Conservation (phyloP, 1,140 invertebrate species). For the Rhopalosiphum maidis region DNA sequence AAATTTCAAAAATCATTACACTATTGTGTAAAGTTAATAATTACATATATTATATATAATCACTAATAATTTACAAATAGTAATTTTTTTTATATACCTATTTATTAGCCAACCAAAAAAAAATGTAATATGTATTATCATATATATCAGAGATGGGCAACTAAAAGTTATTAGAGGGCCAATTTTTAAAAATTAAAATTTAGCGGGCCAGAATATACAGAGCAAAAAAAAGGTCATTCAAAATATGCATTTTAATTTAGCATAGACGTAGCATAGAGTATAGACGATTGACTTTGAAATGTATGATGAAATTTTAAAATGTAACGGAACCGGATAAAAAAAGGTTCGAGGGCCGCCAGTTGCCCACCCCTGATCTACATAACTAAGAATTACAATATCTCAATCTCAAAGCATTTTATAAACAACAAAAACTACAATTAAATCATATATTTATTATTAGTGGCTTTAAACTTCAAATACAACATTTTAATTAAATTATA, state of each 20-base stretch:
- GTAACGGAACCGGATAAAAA: no score
- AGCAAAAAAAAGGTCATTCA: no score
- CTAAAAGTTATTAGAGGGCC: no score
- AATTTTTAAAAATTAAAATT: no score
- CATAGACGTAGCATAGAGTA: no score
- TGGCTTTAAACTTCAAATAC: not conserved
- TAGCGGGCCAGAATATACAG: no score
- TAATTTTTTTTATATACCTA: not conserved
- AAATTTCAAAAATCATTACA: not conserved
- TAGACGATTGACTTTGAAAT: no score
- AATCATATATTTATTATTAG: not conserved
- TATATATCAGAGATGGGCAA: not conserved
- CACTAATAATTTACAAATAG: not conserved
- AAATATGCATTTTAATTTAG: no score
- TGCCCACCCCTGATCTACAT: no score
- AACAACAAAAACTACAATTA: not conserved
- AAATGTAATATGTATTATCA: not conserved
- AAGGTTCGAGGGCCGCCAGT: no score
- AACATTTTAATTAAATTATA: constrained; percentile 21
- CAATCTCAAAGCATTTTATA: not conserved
- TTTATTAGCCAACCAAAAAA: not conserved
- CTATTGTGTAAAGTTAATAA: not conserved
- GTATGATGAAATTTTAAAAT: no score
- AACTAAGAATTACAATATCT: not conserved
- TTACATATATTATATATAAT: not conserved